Conservation (phyloP, 2,888 invertebrate species). For the Hyposoter dolosus region DNA sequence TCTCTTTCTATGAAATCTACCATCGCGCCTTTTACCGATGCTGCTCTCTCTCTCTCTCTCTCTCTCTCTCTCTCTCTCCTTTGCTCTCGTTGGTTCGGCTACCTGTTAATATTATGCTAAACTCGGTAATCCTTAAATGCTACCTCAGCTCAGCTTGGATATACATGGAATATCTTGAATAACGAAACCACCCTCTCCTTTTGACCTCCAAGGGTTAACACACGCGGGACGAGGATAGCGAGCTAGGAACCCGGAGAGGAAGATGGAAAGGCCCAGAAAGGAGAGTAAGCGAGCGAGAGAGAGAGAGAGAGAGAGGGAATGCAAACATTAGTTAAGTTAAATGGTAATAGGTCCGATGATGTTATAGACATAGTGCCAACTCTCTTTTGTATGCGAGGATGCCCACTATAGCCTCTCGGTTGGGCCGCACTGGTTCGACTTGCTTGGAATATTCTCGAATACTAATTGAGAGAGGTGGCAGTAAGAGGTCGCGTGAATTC, state of each 20-base stretch:
- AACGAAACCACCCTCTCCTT: conserved; percentile 63
- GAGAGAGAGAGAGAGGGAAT: conserved; percentile 1
- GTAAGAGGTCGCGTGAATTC: conserved; percentile 48
- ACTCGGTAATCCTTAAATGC: conserved; percentile 83
- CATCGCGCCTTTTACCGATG: background rate
- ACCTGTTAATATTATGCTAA: conserved; percentile 82
- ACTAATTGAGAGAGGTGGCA: conserved; percentile 69
- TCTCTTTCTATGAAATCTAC: conserved; percentile 41
- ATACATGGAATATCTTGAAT: conserved; percentile 76
- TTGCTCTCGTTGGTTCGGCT: conserved; percentile 54
- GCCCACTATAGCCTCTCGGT: background rate
- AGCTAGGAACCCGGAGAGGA: background rate
- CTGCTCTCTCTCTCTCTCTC: conserved; percentile 12
- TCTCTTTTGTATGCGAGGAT: conserved; percentile 14
- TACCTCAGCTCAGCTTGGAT: conserved; percentile 72
- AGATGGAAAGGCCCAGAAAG: background rate
- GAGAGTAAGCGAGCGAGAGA: conserved; percentile 6
- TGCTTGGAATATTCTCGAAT: conserved; percentile 57
- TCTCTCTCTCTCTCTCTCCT: conserved; percentile 35
- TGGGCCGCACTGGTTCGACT: conserved; percentile 16
- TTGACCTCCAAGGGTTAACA: conserved; percentile 17
- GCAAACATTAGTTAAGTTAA: conserved; percentile 53
- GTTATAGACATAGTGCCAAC: conserved; percentile 17
- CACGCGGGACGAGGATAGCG: background rate
- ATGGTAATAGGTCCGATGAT: conserved; percentile 58